These are phyloP conservation scores for Galaxea fascicularis DNA, from an alignment of 92 coral and sea anemone genomes.

Conservation along the genomic window DNA sequence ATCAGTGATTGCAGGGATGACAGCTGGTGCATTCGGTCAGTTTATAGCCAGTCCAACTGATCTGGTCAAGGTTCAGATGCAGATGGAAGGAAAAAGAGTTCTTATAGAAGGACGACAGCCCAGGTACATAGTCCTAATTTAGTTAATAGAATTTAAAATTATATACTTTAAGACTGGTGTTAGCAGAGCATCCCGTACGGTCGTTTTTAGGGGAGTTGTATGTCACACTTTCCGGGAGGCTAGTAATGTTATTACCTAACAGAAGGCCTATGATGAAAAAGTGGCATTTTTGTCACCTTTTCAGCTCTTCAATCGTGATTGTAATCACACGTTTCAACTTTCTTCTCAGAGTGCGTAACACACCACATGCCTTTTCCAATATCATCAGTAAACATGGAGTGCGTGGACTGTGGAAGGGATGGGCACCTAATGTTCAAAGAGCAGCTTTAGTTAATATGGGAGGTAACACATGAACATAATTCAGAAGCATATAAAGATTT, in stretches of 20 bases:
- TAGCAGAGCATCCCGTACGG: no score
- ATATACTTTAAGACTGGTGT: no score
- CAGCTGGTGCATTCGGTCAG: constrained; percentile 98
- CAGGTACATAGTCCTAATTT: constrained; percentile 45
- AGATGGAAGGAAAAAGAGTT: constrained; percentile 95
- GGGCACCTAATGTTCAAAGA: constrained; percentile 97
- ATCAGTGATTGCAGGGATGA: constrained; percentile 92
- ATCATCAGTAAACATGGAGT: constrained; percentile 82
- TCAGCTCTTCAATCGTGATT: no score
- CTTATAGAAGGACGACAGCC: constrained; percentile 85
- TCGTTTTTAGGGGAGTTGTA: no score
- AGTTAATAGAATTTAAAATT: no score
- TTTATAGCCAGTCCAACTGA: constrained; percentile 98
- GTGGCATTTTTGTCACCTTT: no score
- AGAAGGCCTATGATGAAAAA: no score
- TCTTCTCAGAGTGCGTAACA: constrained; percentile 76
- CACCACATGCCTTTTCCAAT: constrained; percentile 86
- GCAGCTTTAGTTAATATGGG: constrained; percentile 99
- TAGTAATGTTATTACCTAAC: no score
- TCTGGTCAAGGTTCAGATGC: constrained; percentile 98
- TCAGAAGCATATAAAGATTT: background rate
- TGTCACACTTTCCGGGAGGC: no score
- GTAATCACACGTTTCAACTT: background rate
- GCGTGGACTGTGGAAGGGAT: constrained; percentile 94
- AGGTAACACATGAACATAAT: constrained; percentile 47